Evolutionary conservation across 2,888 invertebrate genomes (phyloP).

Genomic region (Silvanus unidentatus): DNA sequence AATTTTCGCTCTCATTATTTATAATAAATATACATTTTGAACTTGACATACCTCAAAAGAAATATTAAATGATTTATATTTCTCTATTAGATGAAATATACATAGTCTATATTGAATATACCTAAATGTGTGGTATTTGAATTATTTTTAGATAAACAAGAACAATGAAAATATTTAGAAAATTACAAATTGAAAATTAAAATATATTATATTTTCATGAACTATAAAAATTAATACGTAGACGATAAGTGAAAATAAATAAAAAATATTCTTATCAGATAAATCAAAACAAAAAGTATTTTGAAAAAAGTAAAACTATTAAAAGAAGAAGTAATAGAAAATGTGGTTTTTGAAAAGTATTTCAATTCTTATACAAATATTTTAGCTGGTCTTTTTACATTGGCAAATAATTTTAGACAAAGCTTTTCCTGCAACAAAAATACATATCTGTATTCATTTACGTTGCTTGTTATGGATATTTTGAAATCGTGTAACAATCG

Average conservation of each 20-base stretch:
- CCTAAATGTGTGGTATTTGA: constrained; percentile 18
- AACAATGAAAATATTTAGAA: not conserved
- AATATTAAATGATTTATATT: constrained; percentile 17
- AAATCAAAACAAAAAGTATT: not conserved
- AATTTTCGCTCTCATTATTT: constrained; percentile 8
- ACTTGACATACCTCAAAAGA: constrained; percentile 25
- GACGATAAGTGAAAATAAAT: no score
- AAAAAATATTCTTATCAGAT: no score
- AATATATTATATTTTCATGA: constrained; percentile 28
- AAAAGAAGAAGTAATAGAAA: no score
- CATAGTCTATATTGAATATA: not conserved
- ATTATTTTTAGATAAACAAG: constrained; percentile 26
- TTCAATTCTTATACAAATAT: constrained; percentile 6
- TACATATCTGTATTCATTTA: no score
- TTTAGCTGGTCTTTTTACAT: no score
- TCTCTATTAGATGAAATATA: constrained; percentile 20
- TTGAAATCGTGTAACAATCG: no score
- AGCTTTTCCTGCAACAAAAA: no score
- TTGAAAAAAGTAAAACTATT: constrained; percentile 4
- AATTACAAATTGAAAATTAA: constrained; percentile 5
- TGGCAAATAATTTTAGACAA: no score
- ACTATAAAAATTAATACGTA: no score
- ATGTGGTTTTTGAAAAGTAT: constrained; percentile 4
- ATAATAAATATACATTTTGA: constrained; percentile 9
- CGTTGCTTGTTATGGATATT: no score